Conservation (phyloP, 2,888 invertebrate genomes). For the Metellina segmentata region DNA sequence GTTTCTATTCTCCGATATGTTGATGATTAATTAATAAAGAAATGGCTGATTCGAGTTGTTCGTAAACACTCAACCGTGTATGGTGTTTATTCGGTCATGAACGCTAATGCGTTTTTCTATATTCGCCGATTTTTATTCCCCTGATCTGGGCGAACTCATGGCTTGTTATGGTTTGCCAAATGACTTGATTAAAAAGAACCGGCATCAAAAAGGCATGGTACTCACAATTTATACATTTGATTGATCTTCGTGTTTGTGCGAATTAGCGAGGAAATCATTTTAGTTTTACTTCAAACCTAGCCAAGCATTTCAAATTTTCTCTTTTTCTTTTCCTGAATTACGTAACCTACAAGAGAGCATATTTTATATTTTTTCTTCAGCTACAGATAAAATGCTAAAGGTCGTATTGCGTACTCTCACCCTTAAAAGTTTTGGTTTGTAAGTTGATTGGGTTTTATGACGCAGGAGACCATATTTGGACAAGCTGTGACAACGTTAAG, state of each 20-base stretch:
- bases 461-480: too few relatives aligned
- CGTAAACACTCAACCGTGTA: conserved; percentile 57
- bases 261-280: not conserved
- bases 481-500: too few relatives aligned
- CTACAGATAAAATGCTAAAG: too few relatives aligned
- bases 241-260: not conserved
- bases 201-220: not conserved
- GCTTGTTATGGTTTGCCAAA: not conserved
- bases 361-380: too few relatives aligned
- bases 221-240: not conserved
- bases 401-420: too few relatives aligned
- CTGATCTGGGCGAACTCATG: not conserved
- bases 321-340: not conserved
- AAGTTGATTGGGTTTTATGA: too few relatives aligned
- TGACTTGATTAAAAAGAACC: not conserved
- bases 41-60: conserved; percentile 25
- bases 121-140: not conserved
- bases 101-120: conserved; percentile 4
- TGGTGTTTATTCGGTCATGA: conserved; percentile 24
- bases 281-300: not conserved
- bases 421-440: too few relatives aligned
- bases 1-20: conserved; percentile 31
- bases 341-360: not conserved
- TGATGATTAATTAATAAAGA: conserved; percentile 46
- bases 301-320: not conserved